Evolutionary conservation across 2,888 invertebrate genomes (phyloP).

Genomic region (Seira musarum): DNA sequence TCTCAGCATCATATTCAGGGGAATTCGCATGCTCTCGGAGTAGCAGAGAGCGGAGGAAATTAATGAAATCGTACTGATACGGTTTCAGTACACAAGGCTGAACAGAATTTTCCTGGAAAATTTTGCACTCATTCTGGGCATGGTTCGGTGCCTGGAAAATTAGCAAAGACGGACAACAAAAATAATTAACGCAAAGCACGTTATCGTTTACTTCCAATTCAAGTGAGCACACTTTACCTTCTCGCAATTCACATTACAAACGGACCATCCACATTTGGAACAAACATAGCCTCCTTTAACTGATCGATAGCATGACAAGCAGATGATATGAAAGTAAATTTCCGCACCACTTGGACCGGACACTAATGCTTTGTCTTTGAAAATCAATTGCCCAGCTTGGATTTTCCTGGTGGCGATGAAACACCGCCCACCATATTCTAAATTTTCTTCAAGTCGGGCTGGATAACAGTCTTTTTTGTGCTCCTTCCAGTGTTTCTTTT

Average conservation of each 20-base stretch:
- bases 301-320: constrained; percentile 70
- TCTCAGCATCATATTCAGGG: constrained; percentile 15
- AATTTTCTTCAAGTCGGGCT: constrained; percentile 76
- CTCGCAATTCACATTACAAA: constrained; percentile 79
- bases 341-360: constrained; percentile 77
- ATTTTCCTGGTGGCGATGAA: constrained; percentile 81
- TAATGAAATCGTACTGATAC: constrained; percentile 77
- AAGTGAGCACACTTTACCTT: constrained; percentile 68
- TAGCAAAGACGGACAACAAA: too few relatives aligned
- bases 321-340: constrained; percentile 64
- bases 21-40: constrained; percentile 76
- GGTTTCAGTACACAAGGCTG: constrained; percentile 61
- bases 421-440: constrained; percentile 79
- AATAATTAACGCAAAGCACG: too few relatives aligned
- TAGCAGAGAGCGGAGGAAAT: constrained; percentile 79
- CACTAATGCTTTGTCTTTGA: constrained; percentile 82
- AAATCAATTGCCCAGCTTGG: constrained; percentile 80
- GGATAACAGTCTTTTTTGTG: constrained; percentile 79
- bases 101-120: constrained; percentile 60
- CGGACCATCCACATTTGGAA: constrained; percentile 79
- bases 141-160: constrained; percentile 60
- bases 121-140: constrained; percentile 64
- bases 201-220: too few relatives aligned
- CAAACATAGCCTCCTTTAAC: constrained; percentile 62
- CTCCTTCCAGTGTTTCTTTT: constrained; percentile 77